A percentile compares a stretch with the other conserved stretches of the same genome.
phyloP scores from a whole-genome alignment of 2,888 invertebrate genomes.

The Teleiodes luculella region DNA sequence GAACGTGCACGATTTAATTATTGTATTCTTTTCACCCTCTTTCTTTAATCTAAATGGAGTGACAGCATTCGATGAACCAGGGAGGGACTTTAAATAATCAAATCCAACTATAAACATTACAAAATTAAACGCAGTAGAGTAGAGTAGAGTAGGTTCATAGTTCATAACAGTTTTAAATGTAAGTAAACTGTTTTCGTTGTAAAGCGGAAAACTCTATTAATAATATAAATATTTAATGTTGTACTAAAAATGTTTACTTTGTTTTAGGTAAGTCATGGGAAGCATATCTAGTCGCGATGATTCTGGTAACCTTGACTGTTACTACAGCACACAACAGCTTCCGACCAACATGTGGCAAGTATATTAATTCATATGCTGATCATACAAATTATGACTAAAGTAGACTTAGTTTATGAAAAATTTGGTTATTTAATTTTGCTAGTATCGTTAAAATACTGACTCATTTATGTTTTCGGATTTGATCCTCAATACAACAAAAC shows the following conservation, averaged over 20 bases:
- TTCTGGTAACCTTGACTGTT: conserved; percentile 10
- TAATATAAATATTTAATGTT: background rate
- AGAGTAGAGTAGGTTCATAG: background rate
- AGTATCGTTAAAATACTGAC: too few relatives aligned
- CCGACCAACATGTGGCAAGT: too few relatives aligned
- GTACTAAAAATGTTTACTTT: conserved; percentile 39
- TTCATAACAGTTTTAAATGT: too few relatives aligned
- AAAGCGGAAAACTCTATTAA: background rate
- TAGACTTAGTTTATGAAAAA: too few relatives aligned
- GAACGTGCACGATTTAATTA: conserved; percentile 56
- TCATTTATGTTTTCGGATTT: too few relatives aligned
- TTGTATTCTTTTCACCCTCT: conserved; percentile 44
- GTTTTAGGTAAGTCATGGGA: conserved; percentile 61
- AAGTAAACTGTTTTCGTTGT: too few relatives aligned
- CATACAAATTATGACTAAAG: too few relatives aligned
- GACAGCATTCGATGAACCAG: conserved; percentile 1
- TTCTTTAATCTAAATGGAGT: conserved; percentile 14
- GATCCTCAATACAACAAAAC: too few relatives aligned
- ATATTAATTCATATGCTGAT: too few relatives aligned
- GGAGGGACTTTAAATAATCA: background rate
- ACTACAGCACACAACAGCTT: conserved; percentile 25
- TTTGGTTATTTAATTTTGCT: too few relatives aligned
- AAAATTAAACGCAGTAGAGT: too few relatives aligned
- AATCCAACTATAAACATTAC: too few relatives aligned
- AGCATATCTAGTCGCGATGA: conserved; percentile 23